phyloP scores from a whole-genome alignment of 2,797 vertebrate species.

The Mycteria americana region DNA sequence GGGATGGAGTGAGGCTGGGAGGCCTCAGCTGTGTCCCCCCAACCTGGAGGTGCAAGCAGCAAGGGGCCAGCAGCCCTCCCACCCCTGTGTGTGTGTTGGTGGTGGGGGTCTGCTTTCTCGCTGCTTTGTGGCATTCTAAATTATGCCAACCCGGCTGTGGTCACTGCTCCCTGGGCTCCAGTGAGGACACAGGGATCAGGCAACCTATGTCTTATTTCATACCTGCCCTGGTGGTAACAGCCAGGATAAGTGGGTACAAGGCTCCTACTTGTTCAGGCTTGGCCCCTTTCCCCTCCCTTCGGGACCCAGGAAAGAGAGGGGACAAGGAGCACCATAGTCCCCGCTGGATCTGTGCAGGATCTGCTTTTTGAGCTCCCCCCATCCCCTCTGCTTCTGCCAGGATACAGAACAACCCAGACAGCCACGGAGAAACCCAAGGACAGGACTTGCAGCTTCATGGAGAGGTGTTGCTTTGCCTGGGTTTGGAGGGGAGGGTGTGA shows the following conservation, averaged over 20 bases:
- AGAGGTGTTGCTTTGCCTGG: neutral
- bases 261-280: neutral
- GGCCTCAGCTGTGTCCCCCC: neutral
- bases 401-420: neutral
- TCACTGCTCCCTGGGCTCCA: neutral
- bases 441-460: neutral
- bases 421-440: neutral
- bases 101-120: neutral
- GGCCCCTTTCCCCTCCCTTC: neutral
- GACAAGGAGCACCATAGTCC: neutral
- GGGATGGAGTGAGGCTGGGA: neutral
- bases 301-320: neutral
- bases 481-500: neutral
- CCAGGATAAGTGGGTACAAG: neutral
- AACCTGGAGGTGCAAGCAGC: neutral
- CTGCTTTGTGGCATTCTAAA: neutral
- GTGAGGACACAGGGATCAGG: neutral
- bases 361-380: neutral
- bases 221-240: neutral
- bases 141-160: neutral
- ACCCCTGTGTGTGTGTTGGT: neutral
- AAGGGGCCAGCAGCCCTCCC: neutral
- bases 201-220: neutral
- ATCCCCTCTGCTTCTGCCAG: neutral
- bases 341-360: neutral